Base-by-base conservation (phyloP, 1,140 invertebrate species). In the Parasteatoda tepidariorum region DNA sequence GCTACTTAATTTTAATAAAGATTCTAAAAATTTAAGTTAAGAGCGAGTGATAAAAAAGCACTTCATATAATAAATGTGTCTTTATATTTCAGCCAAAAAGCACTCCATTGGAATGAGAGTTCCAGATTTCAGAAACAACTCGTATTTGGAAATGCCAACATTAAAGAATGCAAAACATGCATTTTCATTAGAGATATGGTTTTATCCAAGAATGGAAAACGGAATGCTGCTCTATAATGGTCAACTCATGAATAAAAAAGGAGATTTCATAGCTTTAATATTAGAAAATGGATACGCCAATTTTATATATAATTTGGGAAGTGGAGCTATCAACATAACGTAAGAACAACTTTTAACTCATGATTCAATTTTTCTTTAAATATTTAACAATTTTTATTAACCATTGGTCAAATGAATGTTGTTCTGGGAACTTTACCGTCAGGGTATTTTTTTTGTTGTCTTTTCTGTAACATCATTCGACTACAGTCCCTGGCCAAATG, bases 231-330 rank as follows among this genome's bases (percentile, higher is more conserved):
- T 97, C 41, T 97, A 96, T 90, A 94, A 94, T 86, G 95, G 94
- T 54, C 95, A 96, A 89, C 88, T 87, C 57, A 75, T 87, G 61
- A 85, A 86, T 31, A 90, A 89, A 0, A 86, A 92, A 84, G 95
- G 95, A 61, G 96, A 97, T 90, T 97, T 95, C 87, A 93, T 98
- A 85, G 93, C 94, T 78, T 90, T 97, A 64, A 95, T 95, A 88
- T 89, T 98, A 71, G 92, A 93, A 70, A 92, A 94, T 86, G 93
- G 93, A 84, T 92, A 92, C 86, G 89, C 97, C 67, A 93, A 95
- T 88, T 96, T 96, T 88, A 90, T 93, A 86, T 97, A 94, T 89
- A 95, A 96, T 91, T 91, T 97, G 70, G 96, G 96, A 38, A 95
- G 94, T 87, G 95, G 95, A 33, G 93, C 94, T 61, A 94, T 94